phyloP scores from a whole-genome alignment of 2,797 vertebrate genomes.

The Pangasius macronema region DNA sequence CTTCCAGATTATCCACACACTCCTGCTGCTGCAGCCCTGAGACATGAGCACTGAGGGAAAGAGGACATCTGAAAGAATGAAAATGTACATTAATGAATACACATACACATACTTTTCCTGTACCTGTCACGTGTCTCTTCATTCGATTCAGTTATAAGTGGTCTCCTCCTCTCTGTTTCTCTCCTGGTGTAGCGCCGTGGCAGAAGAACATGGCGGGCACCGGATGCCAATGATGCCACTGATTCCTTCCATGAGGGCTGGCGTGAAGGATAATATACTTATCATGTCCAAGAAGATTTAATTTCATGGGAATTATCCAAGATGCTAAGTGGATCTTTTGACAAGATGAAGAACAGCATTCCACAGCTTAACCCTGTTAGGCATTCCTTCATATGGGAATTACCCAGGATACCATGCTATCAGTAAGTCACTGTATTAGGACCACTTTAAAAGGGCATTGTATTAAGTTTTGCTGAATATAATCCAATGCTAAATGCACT shows the following conservation, averaged over 20 bases:
- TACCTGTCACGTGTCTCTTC: constrained; percentile 38
- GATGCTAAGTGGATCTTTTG: neutral
- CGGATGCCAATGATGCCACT: constrained; percentile 70
- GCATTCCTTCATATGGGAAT: neutral
- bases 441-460: neutral
- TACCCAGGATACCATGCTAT: neutral
- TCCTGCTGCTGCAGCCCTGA: constrained; percentile 18
- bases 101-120: constrained; percentile 21
- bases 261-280: constrained; percentile 22
- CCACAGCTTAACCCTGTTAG: neutral
- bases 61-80: neutral
- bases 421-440: neutral
- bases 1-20: neutral
- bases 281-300: neutral
- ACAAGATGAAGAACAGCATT: neutral
- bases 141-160: constrained; percentile 40
- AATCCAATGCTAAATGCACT: neutral
- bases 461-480: neutral
- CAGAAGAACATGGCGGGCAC: constrained; percentile 69
- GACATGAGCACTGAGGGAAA: constrained; percentile 30
- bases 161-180: constrained; percentile 60
- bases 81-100: neutral
- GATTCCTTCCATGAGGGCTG: constrained; percentile 81
- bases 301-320: neutral
- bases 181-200: constrained; percentile 62